Evolutionary conservation across 1,140 invertebrate species (phyloP).

Genomic region (Gonatopus flavifemur): DNA sequence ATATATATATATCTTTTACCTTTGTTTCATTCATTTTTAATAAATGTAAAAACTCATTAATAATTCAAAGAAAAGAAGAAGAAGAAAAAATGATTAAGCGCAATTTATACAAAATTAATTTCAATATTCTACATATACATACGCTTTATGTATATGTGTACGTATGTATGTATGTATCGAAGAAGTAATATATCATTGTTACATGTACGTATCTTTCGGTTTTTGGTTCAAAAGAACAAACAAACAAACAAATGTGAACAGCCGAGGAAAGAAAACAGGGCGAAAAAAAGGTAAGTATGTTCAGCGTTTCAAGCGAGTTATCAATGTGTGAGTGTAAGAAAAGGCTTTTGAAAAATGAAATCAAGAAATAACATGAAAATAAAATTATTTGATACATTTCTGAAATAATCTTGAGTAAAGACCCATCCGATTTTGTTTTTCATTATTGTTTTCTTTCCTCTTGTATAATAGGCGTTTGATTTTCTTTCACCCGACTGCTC

Average conservation of each 20-base stretch:
- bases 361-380: not conserved
- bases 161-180: conserved; percentile 4
- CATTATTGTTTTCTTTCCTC: not conserved
- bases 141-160: not conserved
- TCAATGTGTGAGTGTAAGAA: conserved; percentile 11
- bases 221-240: conserved; percentile 25
- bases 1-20: no score
- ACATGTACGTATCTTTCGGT: conserved; percentile 19
- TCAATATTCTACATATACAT: conserved; percentile 12
- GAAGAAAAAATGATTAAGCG: conserved; percentile 22
- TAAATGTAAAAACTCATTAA: conserved; percentile 26
- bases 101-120: conserved; percentile 29
- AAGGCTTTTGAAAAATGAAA: not conserved
- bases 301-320: conserved; percentile 21
- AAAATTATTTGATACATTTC: conserved; percentile 29
- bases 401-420: conserved; percentile 15
- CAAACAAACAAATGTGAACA: conserved; percentile 9
- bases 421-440: conserved; percentile 13
- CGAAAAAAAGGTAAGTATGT: conserved; percentile 9
- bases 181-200: conserved; percentile 27
- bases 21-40: conserved; percentile 25
- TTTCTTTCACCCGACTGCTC: no score
- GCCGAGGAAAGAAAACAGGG: conserved; percentile 6
- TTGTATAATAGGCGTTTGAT: not conserved
- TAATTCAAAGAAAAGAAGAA: conserved; percentile 23